Evolutionary conservation across 1,140 invertebrate genomes (phyloP).

Genomic region (Drosophila murphyi): DNA sequence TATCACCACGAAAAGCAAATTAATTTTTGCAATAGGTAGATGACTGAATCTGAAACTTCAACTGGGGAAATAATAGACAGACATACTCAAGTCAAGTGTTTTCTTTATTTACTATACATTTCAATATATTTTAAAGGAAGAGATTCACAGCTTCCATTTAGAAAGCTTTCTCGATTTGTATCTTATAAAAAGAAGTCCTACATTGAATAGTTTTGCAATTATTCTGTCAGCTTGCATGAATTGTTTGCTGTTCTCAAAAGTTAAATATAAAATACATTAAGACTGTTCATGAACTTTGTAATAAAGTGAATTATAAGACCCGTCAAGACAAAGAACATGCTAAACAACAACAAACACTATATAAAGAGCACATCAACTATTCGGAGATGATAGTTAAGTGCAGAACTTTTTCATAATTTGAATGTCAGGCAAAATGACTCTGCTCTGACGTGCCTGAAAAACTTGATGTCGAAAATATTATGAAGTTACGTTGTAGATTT

Average conservation of each 20-base stretch:
- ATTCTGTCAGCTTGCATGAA: neutral
- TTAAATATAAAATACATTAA: neutral
- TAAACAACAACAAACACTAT: slow-evolving; percentile 17
- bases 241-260: neutral
- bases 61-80: too few relatives aligned
- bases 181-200: too few relatives aligned
- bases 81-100: too few relatives aligned
- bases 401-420: slow-evolving; percentile 45
- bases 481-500: slow-evolving; percentile 45
- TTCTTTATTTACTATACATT: too few relatives aligned
- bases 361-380: slow-evolving; percentile 10
- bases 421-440: slow-evolving; percentile 27
- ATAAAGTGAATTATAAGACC: slow-evolving; percentile 24
- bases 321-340: slow-evolving; percentile 20
- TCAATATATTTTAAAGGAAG: too few relatives aligned
- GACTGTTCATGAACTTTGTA: slow-evolving; percentile 18
- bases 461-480: slow-evolving; percentile 46
- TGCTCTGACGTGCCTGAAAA: slow-evolving; percentile 21
- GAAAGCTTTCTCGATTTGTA: too few relatives aligned
- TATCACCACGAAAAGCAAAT: too few relatives aligned
- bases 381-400: slow-evolving; percentile 25
- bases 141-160: too few relatives aligned
- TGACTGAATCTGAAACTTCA: too few relatives aligned
- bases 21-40: too few relatives aligned
- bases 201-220: too few relatives aligned